Base-by-base conservation (phyloP, 1,140 invertebrate species). In the Drepana arcuata region DNA sequence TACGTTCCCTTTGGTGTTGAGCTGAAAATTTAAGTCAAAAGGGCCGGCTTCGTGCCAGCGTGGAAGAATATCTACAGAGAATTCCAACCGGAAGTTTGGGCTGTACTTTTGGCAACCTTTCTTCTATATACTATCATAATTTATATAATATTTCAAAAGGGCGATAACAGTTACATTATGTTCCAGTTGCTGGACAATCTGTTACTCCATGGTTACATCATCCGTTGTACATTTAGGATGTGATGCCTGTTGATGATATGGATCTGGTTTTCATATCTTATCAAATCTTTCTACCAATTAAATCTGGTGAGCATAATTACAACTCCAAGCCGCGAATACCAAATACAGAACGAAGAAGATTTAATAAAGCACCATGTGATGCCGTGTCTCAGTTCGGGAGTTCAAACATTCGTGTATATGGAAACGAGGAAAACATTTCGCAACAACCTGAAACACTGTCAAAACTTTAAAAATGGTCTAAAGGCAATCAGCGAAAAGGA, bases 51-150 rank as follows among this genome's bases (percentile, higher is more conserved):
- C 1, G 40, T 68, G 0, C 26, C 48, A 1, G 3, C 9, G 2
- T 70, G 56, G 53, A 64, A 58, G 35, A 53, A 57, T 12, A 12
- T 60, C 5, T 62, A 58, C 37, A 30, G 60, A 7, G 71, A 59
- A 41, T 75, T 75, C 13, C n/a, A 48, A 7, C 2, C 11, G 5
- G 24, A 32, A 0, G 56, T 73, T 13, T 75, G 71, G 71, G 9
- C n/a, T n/a, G n/a, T n/a, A n/a, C n/a, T n/a, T n/a, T n/a, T n/a
- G n/a, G n/a, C n/a, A n/a, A n/a, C n/a, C n/a, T n/a, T n/a, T n/a
- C n/a, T n/a, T n/a, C n/a, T n/a, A n/a, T n/a, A n/a, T n/a, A n/a
- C n/a, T n/a, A n/a, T n/a, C n/a, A n/a, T n/a, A n/a, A n/a, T n/a
- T n/a, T n/a, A n/a, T n/a, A n/a, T n/a, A n/a, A n/a, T n/a, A n/a